Evolutionary conservation across 2,888 invertebrate species (phyloP).

Genomic region (Lomographa bimaculata): DNA sequence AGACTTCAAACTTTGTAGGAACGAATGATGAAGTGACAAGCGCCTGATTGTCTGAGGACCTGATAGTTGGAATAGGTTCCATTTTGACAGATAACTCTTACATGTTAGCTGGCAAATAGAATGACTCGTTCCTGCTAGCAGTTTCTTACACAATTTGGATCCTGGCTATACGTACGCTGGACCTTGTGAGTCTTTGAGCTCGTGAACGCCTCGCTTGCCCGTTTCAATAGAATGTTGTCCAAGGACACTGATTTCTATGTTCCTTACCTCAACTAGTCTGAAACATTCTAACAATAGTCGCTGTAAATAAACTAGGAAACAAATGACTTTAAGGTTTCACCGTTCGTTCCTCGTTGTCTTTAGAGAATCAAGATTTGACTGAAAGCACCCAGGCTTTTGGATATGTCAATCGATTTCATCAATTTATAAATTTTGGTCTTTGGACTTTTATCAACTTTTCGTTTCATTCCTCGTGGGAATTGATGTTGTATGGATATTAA

Average conservation of each 20-base stretch:
- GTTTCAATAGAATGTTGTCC: not conserved
- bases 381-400: slow-evolving; percentile 80
- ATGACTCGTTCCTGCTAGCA: slow-evolving; percentile 3
- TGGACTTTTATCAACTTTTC: slow-evolving; percentile 68
- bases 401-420: slow-evolving; percentile 50
- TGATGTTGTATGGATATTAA: slow-evolving; percentile 65
- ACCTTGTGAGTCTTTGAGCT: no score
- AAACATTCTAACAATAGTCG: slow-evolving; percentile 6
- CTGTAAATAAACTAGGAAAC: slow-evolving; percentile 18
- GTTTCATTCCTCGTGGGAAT: slow-evolving; percentile 82
- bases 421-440: slow-evolving; percentile 45
- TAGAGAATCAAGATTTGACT: slow-evolving; percentile 47
- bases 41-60: slow-evolving; percentile 16
- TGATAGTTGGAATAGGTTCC: slow-evolving; percentile 4
- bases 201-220: no score
- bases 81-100: slow-evolving; percentile 6
- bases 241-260: slow-evolving; percentile 1
- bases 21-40: slow-evolving; percentile 29
- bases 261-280: slow-evolving; percentile 14
- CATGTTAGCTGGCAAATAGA: slow-evolving; percentile 4
- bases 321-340: slow-evolving; percentile 25
- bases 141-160: slow-evolving; percentile 9
- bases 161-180: slow-evolving; percentile 2
- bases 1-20: slow-evolving; percentile 27
- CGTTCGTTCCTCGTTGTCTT: slow-evolving; percentile 39